Percentiles rank a stretch among this genome's conserved stretches.
Conservation (phyloP, 2,113 vertebrate genomes). For the Trichechus manatus region DNA sequence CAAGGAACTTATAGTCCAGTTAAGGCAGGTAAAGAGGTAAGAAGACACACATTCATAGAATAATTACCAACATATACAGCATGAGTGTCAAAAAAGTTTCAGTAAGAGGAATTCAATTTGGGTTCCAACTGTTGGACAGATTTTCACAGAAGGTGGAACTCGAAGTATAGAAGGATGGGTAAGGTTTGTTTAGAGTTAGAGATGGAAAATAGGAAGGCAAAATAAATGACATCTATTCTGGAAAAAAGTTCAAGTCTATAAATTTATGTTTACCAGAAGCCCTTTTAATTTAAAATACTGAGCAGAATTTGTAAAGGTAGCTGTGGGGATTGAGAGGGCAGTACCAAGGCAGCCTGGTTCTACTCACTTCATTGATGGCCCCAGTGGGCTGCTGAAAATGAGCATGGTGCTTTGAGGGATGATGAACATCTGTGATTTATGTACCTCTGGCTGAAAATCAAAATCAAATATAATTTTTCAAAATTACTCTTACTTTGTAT, state of each 20-base stretch:
- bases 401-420: neutral
- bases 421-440: neutral
- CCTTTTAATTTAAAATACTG: conserved; percentile 24
- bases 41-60: neutral
- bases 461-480: conserved; percentile 60
- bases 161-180: neutral
- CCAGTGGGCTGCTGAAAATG: neutral
- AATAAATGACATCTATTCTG: conserved; percentile 13
- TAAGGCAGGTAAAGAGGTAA: neutral
- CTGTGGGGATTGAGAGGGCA: neutral
- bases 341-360: neutral
- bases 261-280: conserved; percentile 12
- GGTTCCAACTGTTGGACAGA: neutral
- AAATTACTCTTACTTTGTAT: conserved; percentile 22
- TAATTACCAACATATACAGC: conserved; percentile 43
- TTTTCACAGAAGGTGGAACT: conserved; percentile 54
- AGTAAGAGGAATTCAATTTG: conserved; percentile 37
- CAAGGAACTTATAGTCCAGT: neutral
- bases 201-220: neutral
- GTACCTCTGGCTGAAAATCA: conserved; percentile 29
- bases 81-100: neutral
- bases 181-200: neutral
- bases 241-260: neutral
- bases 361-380: neutral
- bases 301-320: neutral